Conservation (phyloP, 92 coral and sea anemone genomes). For the Zoanthus gigantus region DNA sequence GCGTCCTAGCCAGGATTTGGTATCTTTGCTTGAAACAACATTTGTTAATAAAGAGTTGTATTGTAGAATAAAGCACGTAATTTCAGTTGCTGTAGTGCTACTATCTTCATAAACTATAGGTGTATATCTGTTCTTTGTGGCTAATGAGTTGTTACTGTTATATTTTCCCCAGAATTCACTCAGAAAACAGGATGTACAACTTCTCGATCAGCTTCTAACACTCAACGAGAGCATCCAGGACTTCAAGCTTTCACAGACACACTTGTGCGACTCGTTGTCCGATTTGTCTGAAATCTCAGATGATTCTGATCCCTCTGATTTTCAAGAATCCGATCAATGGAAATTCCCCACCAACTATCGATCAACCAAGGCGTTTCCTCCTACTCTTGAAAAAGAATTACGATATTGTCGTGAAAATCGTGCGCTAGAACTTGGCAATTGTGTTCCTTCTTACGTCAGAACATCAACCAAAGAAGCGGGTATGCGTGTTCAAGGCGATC, state of each 20-base stretch:
- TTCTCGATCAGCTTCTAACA: slow-evolving; percentile 76
- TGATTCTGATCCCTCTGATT: slow-evolving; percentile 40
- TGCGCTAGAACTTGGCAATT: neutral
- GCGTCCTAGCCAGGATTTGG: too few relatives aligned
- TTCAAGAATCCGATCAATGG: slow-evolving; percentile 8
- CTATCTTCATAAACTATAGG: too few relatives aligned
- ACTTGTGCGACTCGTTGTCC: slow-evolving; percentile 49
- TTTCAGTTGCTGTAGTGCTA: too few relatives aligned
- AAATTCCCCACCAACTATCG: slow-evolving; percentile 5
- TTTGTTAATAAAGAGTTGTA: too few relatives aligned
- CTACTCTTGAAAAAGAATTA: neutral
- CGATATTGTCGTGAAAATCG: neutral
- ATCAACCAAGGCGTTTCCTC: neutral
- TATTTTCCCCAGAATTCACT: slow-evolving; percentile 67
- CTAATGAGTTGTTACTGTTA: neutral
- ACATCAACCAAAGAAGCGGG: neutral
- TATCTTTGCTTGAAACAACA: too few relatives aligned
- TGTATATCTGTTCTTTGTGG: neutral
- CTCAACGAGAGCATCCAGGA: slow-evolving; percentile 87
- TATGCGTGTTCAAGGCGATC: neutral
- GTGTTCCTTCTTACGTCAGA: neutral
- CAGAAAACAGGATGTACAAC: slow-evolving; percentile 81
- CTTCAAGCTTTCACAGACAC: slow-evolving; percentile 68
- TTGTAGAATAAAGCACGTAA: too few relatives aligned
- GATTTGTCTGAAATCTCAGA: slow-evolving; percentile 71